phyloP scores from a whole-genome alignment of 2,888 invertebrate genomes.

The Meiosimyza platycephala region DNA sequence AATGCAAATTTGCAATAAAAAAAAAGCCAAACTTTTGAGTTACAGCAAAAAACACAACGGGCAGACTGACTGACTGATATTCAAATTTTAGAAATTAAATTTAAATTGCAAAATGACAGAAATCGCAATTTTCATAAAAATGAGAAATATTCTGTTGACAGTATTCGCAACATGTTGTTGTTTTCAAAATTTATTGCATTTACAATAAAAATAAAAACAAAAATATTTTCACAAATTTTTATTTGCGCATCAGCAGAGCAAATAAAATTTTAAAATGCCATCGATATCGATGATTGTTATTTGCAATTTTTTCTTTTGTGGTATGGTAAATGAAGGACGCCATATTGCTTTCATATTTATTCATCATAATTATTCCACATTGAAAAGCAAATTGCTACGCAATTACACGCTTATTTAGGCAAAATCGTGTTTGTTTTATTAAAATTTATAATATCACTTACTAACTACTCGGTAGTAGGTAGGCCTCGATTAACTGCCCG shows the following conservation, averaged over 20 bases:
- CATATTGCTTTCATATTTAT: neutral
- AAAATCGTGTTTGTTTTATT: conserved; percentile 13
- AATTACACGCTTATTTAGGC: conserved; percentile 26
- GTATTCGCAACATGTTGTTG: conserved; percentile 30
- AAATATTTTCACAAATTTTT: conserved; percentile 38
- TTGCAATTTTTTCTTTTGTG: neutral
- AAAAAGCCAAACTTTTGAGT: neutral
- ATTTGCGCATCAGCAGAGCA: conserved; percentile 35
- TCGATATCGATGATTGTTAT: conserved; percentile 16
- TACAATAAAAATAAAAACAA: conserved; percentile 1
- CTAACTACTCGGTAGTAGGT: neutral
- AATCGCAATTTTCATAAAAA: conserved; percentile 32
- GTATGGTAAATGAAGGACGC: neutral
- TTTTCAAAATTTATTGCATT: conserved; percentile 35
- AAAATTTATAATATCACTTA: conserved; percentile 11
- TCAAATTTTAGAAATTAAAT: conserved; percentile 5
- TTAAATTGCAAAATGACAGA: conserved; percentile 27
- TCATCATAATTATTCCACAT: conserved; percentile 21
- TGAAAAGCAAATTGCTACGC: conserved; percentile 15
- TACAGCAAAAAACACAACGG: neutral
- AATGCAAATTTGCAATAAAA: conserved; percentile 52
- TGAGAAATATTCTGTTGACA: conserved; percentile 19
- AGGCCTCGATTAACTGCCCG: neutral
- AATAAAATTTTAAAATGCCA: conserved; percentile 49
- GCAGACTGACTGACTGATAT: conserved; percentile 10